Base-by-base conservation (phyloP, 2,888 invertebrate species). In the Anarsia innoxiella region DNA sequence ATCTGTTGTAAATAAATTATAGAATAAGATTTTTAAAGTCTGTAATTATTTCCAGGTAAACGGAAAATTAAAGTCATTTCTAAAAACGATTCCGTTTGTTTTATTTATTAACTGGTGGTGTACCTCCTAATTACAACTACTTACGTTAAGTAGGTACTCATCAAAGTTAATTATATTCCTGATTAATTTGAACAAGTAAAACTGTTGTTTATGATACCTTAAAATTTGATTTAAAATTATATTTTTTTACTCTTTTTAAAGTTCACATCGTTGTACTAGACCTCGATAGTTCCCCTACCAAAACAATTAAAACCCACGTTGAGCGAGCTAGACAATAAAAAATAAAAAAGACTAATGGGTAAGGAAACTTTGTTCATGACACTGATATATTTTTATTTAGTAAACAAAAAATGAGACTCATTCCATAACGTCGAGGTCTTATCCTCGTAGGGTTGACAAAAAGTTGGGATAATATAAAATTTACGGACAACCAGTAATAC, bases 11-110 rank as follows among this genome's bases (percentile, higher is more conserved):
- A 57, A 84, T 82, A 82, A 75, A 74, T 73, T 78, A 72, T 76
- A 72, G 67, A 40, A 37, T 84, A 83, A 80, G 78, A 66, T 83
- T 84, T 84, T 84, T 84, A 80, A 83, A 78, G 72, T 83, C 77
- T 80, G 74, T 83, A 82, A 80, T 77, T 74, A 76, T 75, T 77
- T 78, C 76, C 70, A 64, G 55, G 64, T 75, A 72, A 75, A 71
- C 53, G 68, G 70, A 67, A 74, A 66, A 82, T 66, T 78, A 83
- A 83, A 80, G 61, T 73, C 70, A 78, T 84, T 83, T 82, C 65
- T 77, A 78, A 78, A 37, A 41, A 35, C 14, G 10, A 15, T 27
- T 3, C 3, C 2, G n/a, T 16, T 31, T 25, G 23, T 40, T 42
- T 40, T 13, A 37, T 39, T 44, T 26, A n/a, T n/a, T n/a, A n/a